These are phyloP conservation scores for Papilio polytes DNA, from an alignment of 1,140 invertebrate species.

Conservation along the genomic window DNA sequence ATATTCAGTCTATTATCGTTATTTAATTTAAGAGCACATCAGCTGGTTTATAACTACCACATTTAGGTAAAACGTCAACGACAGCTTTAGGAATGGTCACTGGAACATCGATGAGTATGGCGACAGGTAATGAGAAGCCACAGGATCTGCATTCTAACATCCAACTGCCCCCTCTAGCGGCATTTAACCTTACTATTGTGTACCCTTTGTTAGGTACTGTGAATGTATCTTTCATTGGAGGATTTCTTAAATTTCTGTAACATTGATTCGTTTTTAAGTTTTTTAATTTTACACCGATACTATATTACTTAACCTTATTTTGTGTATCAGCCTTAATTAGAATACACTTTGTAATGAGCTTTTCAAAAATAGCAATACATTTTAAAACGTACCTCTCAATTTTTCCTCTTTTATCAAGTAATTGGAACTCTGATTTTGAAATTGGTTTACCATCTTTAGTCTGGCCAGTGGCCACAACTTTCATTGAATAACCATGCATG, in stretches of 20 bases:
- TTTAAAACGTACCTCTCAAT: conserved; percentile 66
- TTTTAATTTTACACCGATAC: background rate
- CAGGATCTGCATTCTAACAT: conserved; percentile 80
- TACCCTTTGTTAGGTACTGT: conserved; percentile 84
- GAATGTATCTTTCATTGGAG: conserved; percentile 84
- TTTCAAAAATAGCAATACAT: background rate
- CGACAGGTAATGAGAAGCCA: conserved; percentile 70
- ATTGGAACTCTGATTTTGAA: conserved; percentile 61
- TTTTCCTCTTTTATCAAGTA: conserved; percentile 60
- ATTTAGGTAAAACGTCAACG: conserved; percentile 72
- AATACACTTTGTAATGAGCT: no score
- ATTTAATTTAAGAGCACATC: conserved; percentile 76
- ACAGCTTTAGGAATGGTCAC: conserved; percentile 71
- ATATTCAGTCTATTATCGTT: conserved; percentile 41
- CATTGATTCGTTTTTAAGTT: conserved; percentile 22
- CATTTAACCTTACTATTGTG: conserved; percentile 80
- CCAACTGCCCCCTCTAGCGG: conserved; percentile 83
- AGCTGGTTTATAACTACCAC: conserved; percentile 78
- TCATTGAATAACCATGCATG: conserved; percentile 76
- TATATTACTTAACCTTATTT: no score
- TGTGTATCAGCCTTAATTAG: no score
- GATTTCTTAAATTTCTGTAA: conserved; percentile 76
- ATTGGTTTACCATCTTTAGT: conserved; percentile 61
- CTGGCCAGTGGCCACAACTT: conserved; percentile 72
- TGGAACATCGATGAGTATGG: conserved; percentile 73